phyloP scores from a whole-genome alignment of 2,797 vertebrate genomes.

The Myiothlypis chrysogaster region DNA sequence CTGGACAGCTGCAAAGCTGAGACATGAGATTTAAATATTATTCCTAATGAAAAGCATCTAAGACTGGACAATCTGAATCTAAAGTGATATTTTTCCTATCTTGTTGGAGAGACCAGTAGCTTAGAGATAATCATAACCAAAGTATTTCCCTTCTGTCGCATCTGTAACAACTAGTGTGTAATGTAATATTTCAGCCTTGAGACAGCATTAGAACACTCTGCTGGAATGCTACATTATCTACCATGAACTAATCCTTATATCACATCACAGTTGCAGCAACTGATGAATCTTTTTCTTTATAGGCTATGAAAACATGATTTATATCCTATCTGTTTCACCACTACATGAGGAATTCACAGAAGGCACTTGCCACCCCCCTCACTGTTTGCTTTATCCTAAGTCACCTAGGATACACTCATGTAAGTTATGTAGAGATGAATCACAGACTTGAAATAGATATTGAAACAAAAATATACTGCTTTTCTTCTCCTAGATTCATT shows the following conservation, averaged over 20 bases:
- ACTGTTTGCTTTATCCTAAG: background rate
- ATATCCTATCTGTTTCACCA: background rate
- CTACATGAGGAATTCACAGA: background rate
- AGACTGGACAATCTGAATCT: background rate
- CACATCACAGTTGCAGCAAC: background rate
- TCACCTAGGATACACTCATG: background rate
- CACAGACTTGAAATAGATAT: background rate
- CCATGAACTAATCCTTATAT: background rate
- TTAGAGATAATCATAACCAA: background rate
- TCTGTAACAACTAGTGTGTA: background rate
- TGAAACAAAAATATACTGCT: background rate
- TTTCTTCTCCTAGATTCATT: background rate
- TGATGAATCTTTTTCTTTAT: background rate
- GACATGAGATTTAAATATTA: background rate
- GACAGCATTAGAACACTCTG: background rate
- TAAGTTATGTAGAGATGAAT: background rate
- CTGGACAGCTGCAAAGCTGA: background rate
- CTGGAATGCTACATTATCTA: background rate
- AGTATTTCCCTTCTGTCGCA: background rate
- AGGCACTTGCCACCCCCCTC: rapidly evolving
- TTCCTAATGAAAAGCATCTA: background rate
- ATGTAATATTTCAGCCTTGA: background rate
- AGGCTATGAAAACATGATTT: background rate
- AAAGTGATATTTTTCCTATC: background rate
- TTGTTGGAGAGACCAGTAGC: background rate